phyloP scores from a whole-genome alignment of 2,888 invertebrate genomes.

The Yponomeuta cagnagella region DNA sequence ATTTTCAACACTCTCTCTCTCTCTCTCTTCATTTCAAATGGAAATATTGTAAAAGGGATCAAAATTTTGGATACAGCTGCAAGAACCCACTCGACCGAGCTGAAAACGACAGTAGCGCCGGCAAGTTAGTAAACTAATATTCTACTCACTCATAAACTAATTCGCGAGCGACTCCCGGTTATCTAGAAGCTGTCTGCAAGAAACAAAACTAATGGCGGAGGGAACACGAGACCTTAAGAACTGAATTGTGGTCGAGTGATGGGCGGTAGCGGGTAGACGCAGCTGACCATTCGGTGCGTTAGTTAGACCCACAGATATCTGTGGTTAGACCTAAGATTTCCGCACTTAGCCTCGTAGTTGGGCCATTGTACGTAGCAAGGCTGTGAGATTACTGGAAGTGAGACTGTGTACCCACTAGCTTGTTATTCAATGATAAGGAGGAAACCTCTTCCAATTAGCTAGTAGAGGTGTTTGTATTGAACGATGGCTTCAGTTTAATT shows the following conservation, averaged over 20 bases:
- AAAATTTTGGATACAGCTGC: background rate
- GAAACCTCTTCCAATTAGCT: too few species aligned
- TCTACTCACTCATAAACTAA: constrained; percentile 65
- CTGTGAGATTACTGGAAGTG: too few species aligned
- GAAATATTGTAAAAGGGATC: background rate
- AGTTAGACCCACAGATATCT: background rate
- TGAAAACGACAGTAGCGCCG: constrained; percentile 15
- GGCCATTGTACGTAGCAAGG: too few species aligned
- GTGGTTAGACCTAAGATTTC: too few species aligned
- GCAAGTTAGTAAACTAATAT: constrained; percentile 37
- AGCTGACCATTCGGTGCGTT: background rate
- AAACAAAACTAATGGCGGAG: constrained; percentile 69
- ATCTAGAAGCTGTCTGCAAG: constrained; percentile 56
- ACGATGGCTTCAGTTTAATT: too few species aligned
- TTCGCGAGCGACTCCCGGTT: constrained; percentile 58
- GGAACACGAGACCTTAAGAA: constrained; percentile 56
- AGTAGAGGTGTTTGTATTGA: too few species aligned
- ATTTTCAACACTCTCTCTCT: too few species aligned
- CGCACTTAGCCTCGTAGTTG: too few species aligned
- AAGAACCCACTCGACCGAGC: background rate
- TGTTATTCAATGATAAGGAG: too few species aligned
- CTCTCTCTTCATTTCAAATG: too few species aligned
- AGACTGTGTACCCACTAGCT: too few species aligned
- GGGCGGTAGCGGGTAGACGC: constrained; percentile 23
- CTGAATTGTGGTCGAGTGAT: constrained; percentile 24